Percentiles rank a stretch among this genome's conserved stretches.
These are phyloP conservation scores for Acipenser oxyrinchus DNA, from an alignment of 2,797 vertebrate species.

Conservation along the genomic window DNA sequence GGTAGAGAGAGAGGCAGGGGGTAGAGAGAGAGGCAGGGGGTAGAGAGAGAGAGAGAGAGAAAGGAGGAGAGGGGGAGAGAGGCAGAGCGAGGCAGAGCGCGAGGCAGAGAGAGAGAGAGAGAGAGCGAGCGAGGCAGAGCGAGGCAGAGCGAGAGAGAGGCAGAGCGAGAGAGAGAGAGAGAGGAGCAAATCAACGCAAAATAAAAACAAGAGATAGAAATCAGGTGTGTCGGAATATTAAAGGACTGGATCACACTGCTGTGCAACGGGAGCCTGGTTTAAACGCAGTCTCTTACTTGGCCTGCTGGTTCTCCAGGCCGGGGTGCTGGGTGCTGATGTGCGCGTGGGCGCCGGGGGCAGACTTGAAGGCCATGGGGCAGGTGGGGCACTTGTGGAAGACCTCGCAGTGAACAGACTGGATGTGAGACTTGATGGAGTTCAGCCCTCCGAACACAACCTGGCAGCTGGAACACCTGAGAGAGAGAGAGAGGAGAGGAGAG, in stretches of 20 bases:
- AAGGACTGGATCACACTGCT: too few relatives aligned
- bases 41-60: neutral
- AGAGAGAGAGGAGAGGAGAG: neutral
- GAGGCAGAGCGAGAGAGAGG: neutral
- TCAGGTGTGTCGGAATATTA: too few relatives aligned
- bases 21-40: neutral
- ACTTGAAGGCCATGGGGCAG: constrained; percentile 98
- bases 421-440: constrained; percentile 91
- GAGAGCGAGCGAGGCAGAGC: constrained; percentile 2
- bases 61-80: too few relatives aligned
- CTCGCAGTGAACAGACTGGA: constrained; percentile 90
- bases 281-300: constrained; percentile 58
- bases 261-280: too few relatives aligned
- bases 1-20: neutral
- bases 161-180: neutral
- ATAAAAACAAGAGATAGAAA: neutral
- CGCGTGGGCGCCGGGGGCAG: constrained; percentile 76
- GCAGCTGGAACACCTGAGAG: constrained; percentile 82
- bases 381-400: constrained; percentile 94
- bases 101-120: neutral
- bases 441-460: constrained; percentile 87
- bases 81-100: neutral
- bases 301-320: constrained; percentile 62
- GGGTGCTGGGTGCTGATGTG: constrained; percentile 84
- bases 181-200: neutral